phyloP scores from a whole-genome alignment of 2,113 vertebrate genomes.

The Aleadryas rufinucha region DNA sequence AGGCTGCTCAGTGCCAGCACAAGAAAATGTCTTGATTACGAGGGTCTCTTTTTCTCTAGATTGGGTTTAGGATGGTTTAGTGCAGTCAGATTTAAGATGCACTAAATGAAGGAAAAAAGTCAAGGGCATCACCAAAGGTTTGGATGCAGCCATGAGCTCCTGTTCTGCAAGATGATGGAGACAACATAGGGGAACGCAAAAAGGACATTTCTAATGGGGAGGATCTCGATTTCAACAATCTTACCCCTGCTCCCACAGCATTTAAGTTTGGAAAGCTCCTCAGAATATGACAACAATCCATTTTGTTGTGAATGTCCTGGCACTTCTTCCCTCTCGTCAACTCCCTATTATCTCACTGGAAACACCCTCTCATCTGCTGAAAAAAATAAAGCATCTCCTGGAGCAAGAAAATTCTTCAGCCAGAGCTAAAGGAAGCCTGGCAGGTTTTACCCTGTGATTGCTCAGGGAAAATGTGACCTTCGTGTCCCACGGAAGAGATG shows the following conservation, averaged over 20 bases:
- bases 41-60: not conserved
- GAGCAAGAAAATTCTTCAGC: not conserved
- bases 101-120: not conserved
- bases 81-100: not conserved
- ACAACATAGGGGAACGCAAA: not conserved
- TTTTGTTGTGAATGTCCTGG: not conserved
- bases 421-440: not conserved
- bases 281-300: not conserved
- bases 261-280: not conserved
- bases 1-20: not conserved
- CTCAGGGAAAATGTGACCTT: not conserved
- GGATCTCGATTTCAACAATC: not conserved
- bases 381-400: not conserved
- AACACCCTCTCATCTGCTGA: not conserved
- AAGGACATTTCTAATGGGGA: not conserved
- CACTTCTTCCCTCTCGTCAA: not conserved
- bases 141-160: not conserved
- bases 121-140: not conserved
- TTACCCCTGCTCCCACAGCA: fast-evolving
- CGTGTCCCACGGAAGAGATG: not conserved
- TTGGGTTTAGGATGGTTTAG: not conserved
- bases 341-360: not conserved
- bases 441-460: not conserved
- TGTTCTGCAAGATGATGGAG: not conserved
- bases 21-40: not conserved